Conservation (phyloP, 2,888 invertebrate genomes). For the Gari tellinella region DNA sequence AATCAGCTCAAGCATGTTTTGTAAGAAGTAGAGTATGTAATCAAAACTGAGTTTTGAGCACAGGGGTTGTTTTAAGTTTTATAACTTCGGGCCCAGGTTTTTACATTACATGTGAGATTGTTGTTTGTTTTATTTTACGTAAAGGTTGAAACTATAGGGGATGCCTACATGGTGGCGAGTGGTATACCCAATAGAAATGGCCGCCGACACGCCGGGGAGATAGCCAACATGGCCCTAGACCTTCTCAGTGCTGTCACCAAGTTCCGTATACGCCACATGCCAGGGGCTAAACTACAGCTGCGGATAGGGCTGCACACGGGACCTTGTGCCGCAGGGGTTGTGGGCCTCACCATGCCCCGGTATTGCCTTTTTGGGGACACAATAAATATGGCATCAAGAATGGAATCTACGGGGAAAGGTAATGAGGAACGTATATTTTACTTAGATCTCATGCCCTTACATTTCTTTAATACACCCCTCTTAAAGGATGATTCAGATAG, state of each 20-base stretch:
- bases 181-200: slow-evolving; percentile 80
- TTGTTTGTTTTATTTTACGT: not conserved
- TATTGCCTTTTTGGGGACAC: slow-evolving; percentile 81
- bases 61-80: too few relatives aligned
- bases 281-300: slow-evolving; percentile 75
- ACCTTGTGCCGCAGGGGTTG: slow-evolving; percentile 82
- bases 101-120: too few relatives aligned
- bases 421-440: not conserved
- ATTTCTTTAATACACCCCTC: too few relatives aligned
- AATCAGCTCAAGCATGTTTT: too few relatives aligned
- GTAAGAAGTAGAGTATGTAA: too few relatives aligned
- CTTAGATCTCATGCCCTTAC: too few relatives aligned
- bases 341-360: slow-evolving; percentile 78
- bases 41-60: too few relatives aligned
- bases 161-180: slow-evolving; percentile 82
- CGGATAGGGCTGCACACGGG: slow-evolving; percentile 81
- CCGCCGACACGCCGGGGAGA: slow-evolving; percentile 79
- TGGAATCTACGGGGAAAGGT: slow-evolving; percentile 81
- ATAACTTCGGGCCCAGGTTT: too few relatives aligned
- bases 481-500: too few relatives aligned
- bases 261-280: slow-evolving; percentile 78
- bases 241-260: slow-evolving; percentile 78
- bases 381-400: slow-evolving; percentile 78
- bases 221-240: slow-evolving; percentile 82
- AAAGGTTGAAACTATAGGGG: slow-evolving; percentile 83